Evolutionary conservation across 2,888 invertebrate genomes (phyloP).

Genomic region (Rhagophthalmus giganteus): DNA sequence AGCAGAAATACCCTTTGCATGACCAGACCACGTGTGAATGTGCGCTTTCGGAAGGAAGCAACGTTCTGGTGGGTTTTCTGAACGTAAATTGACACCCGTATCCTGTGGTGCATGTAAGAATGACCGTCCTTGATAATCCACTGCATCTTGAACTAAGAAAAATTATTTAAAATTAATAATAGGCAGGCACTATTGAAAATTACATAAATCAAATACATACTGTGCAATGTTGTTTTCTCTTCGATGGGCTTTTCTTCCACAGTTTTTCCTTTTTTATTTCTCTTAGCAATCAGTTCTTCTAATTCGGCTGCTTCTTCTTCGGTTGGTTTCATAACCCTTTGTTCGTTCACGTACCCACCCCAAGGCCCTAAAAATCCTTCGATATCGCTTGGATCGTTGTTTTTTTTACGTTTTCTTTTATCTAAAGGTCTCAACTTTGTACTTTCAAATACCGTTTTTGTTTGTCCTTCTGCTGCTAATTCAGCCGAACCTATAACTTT

Average conservation of each 20-base stretch:
- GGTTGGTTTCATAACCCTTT: constrained; percentile 83
- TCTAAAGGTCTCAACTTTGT: constrained; percentile 72
- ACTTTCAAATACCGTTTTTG: constrained; percentile 89
- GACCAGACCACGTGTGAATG: constrained; percentile 96
- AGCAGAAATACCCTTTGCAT: constrained; percentile 93
- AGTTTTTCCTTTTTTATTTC: constrained; percentile 82
- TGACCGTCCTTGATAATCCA: constrained; percentile 96
- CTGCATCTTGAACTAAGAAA: constrained; percentile 79
- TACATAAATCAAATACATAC: constrained; percentile 60
- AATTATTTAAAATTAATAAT: constrained; percentile 5
- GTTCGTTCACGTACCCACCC: constrained; percentile 93
- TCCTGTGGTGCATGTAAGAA: constrained; percentile 93
- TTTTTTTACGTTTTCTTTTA: constrained; percentile 82
- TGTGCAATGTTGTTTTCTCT: constrained; percentile 92
- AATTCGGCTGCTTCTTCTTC: constrained; percentile 93
- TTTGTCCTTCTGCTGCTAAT: constrained; percentile 72
- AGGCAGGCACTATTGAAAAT: constrained; percentile 9
- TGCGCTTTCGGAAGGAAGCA: constrained; percentile 96
- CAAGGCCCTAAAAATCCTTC: constrained; percentile 97
- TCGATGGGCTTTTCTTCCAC: constrained; percentile 92
- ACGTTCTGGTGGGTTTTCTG: constrained; percentile 86
- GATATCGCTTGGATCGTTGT: constrained; percentile 88
- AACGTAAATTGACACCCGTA: constrained; percentile 84
- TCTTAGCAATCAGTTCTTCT: constrained; percentile 90
- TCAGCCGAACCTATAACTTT: constrained; percentile 65